Evolutionary conservation across 2,113 vertebrate species (phyloP).

Genomic region (Heterotilapia buettikoferi): DNA sequence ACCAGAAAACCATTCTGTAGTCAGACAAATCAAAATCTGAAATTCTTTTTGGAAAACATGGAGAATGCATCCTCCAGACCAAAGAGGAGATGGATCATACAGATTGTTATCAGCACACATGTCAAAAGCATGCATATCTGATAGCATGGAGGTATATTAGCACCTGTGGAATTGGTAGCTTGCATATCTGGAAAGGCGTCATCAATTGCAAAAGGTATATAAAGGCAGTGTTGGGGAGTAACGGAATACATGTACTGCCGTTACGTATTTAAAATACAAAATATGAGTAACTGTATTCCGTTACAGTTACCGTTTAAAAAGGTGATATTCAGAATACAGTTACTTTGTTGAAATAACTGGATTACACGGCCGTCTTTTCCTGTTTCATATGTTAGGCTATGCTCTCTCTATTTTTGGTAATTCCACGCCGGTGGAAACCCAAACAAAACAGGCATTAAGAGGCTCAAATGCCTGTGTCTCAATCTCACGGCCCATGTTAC

Average conservation of each 20-base stretch:
- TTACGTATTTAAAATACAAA: neutral
- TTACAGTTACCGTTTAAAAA: neutral
- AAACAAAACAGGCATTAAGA: neutral
- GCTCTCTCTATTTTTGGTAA: neutral
- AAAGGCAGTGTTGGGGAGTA: neutral
- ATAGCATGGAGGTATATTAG: neutral
- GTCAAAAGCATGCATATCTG: neutral
- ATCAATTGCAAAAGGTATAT: neutral
- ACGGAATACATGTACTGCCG: neutral
- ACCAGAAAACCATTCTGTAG: neutral
- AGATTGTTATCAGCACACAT: neutral
- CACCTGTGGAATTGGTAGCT: neutral
- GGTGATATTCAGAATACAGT: neutral
- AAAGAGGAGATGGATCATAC: neutral
- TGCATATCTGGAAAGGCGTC: neutral
- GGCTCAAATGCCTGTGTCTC: neutral
- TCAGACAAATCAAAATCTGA: neutral
- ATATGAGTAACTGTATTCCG: neutral
- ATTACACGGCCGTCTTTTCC: neutral
- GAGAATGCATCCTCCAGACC: neutral
- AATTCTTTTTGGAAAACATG: neutral
- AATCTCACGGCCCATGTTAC: neutral
- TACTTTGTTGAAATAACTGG: neutral
- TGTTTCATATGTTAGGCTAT: neutral
- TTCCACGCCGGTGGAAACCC: neutral